Evolutionary conservation across 2,113 vertebrate species (phyloP), one percentile per base, ranked within the genome.

Genomic region (Australoheros scitulus): DNA sequence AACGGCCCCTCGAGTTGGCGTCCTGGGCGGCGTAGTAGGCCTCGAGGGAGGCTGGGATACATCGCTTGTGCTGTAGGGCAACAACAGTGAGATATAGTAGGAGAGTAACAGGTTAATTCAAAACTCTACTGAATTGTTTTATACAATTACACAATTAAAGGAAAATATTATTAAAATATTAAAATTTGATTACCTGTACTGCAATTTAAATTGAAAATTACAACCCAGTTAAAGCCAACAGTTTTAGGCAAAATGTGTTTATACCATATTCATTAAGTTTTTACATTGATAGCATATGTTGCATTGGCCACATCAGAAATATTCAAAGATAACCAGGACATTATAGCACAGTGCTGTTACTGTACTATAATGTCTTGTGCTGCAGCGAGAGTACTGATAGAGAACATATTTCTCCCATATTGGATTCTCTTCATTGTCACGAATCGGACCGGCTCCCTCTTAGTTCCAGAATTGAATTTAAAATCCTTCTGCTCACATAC

Each of bases 21-120:
- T 99, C 98, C 95, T 99, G 98, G 61, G 98, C 96, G 0, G 97
- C 97, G 89, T 99, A 99, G 93, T 99, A 99, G 0, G 98, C 98
- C 65, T 99, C 98, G 94, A 99, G 96, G 1, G 98, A 99, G 56
- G 98, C 97, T 0, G 98, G 98, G 95, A 99, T 99, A 85, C 98
- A 99, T 57, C 98, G 96, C 95, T 99, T 99, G 96, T 99, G 98
- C 98, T 99, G 94, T 29, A 55, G 61, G 79, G 61, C 41, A 64
- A 61, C 61, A 18, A 63, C 3, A 74, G 11, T 7, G 4, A 41
- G 22, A 17, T 41, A 29, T 32, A 32, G 17, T 18, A 72, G 65
- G 65, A 72, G 11, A 72, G 1, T 72, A 32, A 32, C 43, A 13
- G 4, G 65, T 26, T 72, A 29, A 72, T 72, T 72, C 20, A 13